Evolutionary conservation across 2,888 invertebrate species (phyloP), one percentile per base, ranked within the genome.

Genomic region (Branchellion lobata): DNA sequence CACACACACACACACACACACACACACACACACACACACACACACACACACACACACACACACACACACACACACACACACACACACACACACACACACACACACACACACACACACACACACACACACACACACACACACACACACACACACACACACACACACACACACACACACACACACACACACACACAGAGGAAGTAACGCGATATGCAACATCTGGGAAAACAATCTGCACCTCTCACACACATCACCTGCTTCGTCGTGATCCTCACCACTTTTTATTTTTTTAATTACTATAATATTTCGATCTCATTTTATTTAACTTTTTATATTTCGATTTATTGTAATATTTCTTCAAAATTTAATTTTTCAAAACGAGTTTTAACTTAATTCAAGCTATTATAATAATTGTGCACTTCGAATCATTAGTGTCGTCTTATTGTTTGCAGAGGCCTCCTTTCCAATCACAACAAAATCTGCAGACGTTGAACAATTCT

Each of bases 111-210:
- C 31, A 71, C 53, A 78, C 31, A 78, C 53, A 78, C 31, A 71
- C 53, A 78, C 40, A 79, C 34, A 78, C 75, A 79, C 34, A 79
- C 75, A 79, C 24, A 79, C 75, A 79, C 34, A 79, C 53, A 75
- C 29, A 73, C 31, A 75, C 53, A 78, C 75, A 78, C 29, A 78
- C 21, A 78, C 29, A 78, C 18, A 78, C 29, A 75, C 31, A 78
- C 53, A 73, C 34, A 78, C n/a, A 73, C 75, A 78, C 40, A 78
- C 24, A 75, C 40, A 78, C 24, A 78, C 40, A 78, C n/a, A 78
- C 40, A 78, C 24, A 78, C 27, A 77, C 21, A 79, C 57, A 79
- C 40, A 40, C 40, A 40, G 8, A 57, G 24, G 21, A 57, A 18
- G 61, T 57, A 57, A 57, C n/a, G 61, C 3, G 61, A 57, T 57